Percentiles rank a stretch among this genome's conserved stretches.
Conservation (phyloP, 2,797 vertebrate species). For the Cyclopterus lumpus region DNA sequence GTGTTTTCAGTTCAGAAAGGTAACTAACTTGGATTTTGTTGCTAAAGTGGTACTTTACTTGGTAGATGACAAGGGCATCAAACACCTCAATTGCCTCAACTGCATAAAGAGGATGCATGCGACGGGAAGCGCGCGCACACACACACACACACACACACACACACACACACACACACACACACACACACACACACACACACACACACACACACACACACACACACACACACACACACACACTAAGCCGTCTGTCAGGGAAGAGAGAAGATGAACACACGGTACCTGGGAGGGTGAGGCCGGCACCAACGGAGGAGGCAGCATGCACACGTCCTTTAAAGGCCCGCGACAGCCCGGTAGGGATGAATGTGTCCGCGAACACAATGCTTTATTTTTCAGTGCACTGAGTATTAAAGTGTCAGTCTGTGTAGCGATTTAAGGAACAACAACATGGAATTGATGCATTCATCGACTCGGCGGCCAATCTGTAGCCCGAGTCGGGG, state of each 20-base stretch:
- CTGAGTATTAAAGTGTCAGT: conserved; percentile 11
- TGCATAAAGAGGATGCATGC: not conserved
- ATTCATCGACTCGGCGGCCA: conserved; percentile 6
- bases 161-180: too few relatives aligned
- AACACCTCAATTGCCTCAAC: not conserved
- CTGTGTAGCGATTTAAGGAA: conserved; percentile 10
- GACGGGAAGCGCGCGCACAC: not conserved
- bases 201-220: too few relatives aligned
- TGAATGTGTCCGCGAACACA: conserved; percentile 20
- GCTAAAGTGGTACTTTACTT: not conserved
- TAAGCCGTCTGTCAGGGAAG: not conserved
- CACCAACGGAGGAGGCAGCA: conserved; percentile 6
- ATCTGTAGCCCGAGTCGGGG: conserved; percentile 5
- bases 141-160: too few relatives aligned
- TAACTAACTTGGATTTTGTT: not conserved
- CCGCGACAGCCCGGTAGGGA: conserved; percentile 1
- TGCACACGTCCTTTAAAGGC: conserved; percentile 7
- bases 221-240: too few relatives aligned
- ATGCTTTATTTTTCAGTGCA: too few relatives aligned
- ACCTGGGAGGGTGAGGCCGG: not conserved
- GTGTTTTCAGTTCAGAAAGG: not conserved
- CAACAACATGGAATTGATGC: not conserved
- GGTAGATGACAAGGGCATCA: not conserved
- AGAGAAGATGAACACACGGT: not conserved
- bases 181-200: too few relatives aligned